phyloP scores from a whole-genome alignment of 2,113 vertebrate genomes.

The Pithys albifrons region DNA sequence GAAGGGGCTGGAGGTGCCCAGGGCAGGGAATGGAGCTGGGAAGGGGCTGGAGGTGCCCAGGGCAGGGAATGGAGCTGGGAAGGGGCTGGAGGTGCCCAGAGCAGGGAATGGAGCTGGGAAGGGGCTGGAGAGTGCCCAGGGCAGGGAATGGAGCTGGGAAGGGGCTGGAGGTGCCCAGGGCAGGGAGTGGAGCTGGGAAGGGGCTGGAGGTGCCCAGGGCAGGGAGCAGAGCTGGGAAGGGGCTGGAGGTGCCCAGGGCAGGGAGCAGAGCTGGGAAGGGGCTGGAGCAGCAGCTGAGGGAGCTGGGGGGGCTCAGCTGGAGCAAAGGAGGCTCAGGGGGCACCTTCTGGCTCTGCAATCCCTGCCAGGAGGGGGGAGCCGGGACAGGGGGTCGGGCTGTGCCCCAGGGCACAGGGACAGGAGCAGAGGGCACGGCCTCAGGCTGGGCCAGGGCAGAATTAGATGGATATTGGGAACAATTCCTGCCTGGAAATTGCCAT shows the following conservation, averaged over 20 bases:
- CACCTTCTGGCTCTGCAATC: neutral
- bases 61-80: too few relatives aligned
- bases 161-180: neutral
- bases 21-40: neutral
- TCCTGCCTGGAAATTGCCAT: neutral
- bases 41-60: neutral
- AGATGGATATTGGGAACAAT: neutral
- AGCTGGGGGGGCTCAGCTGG: neutral
- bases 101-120: neutral
- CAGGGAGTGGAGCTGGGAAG: neutral
- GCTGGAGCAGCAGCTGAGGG: neutral
- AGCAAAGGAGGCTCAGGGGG: neutral
- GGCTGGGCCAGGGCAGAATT: too few relatives aligned
- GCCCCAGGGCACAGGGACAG: neutral
- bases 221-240: neutral
- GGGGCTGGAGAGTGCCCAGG: neutral
- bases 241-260: neutral
- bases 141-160: neutral
- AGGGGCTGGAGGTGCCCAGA: neutral
- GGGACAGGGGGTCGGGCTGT: neutral
- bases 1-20: neutral
- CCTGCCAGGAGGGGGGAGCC: neutral
- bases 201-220: neutral
- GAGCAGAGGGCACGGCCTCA: neutral
- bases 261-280: neutral